Base-by-base conservation (phyloP, 2,113 vertebrate species). In the Festucalex cinctus region DNA sequence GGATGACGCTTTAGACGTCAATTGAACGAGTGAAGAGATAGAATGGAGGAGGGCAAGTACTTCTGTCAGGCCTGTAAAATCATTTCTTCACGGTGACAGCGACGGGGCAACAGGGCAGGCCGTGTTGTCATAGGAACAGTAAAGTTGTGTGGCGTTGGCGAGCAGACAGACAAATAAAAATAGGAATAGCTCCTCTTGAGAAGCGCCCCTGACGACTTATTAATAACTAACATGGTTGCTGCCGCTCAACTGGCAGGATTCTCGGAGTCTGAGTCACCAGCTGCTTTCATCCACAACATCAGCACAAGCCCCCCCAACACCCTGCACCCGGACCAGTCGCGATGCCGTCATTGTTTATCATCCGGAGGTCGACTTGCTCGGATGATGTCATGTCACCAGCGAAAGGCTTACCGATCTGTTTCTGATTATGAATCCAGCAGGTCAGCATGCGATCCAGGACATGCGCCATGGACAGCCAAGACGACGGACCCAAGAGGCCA, bases 361-460 rank as follows among this genome's bases (percentile, higher is more conserved):
- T 39, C 3, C 14, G 58, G 58, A 37, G n/a, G 37, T 20, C 8
- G 6, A n/a, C 17, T 6, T 3, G 17, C 44, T 60, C 0, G 17
- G 32, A 53, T 14, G 6, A 6, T 68, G 70, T 24, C 63, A 1
- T 67, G 20, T 9, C 20, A 9, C 4, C 20, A 6, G 48, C 17
- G 0, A n/a, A 49, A 49, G 46, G n/a, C 46, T 49, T 49, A n/a
- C 17, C 10, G 48, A 49, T n/a, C 2, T 1, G 3, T 49, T 46
- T 46, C 16, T 20, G 44, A 46, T 46, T 6, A 5, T 19, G 24
- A 0, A 28, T 16, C 13, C 26, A 20, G 28, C 89, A 96, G 94
- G 89, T 13, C 85, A 94, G 88, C 74, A 98, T 98, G 95, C 92
- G 95, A 82, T 96, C 96, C 57, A 92, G 95, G 90, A 95, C 85